These are phyloP conservation scores for Hycleus cichorii DNA, from an alignment of 1,140 invertebrate species.

Conservation along the genomic window DNA sequence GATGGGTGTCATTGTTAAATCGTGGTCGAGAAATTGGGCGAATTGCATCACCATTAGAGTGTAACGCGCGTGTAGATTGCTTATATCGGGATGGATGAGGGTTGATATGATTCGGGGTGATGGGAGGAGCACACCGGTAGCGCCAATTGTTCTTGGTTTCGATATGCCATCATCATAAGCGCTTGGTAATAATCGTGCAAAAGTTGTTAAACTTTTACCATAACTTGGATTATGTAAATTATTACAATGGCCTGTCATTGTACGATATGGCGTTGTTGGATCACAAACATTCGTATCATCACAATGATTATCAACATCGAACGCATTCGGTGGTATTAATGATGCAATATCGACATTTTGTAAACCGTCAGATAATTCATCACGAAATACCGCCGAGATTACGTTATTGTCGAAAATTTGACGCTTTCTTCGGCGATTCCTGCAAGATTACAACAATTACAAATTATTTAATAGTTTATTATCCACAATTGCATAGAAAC, in stretches of 20 bases:
- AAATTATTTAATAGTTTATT: no score
- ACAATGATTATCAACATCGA: conserved; percentile 46
- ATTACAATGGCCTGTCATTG: conserved; percentile 83
- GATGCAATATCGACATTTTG: conserved; percentile 64
- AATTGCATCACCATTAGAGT: conserved; percentile 88
- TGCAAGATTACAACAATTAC: neutral
- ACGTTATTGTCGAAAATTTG: conserved; percentile 64
- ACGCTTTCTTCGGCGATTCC: conserved; percentile 54
- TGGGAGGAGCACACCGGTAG: conserved; percentile 66
- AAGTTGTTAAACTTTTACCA: conserved; percentile 78
- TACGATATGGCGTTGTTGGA: conserved; percentile 70
- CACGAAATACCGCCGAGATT: conserved; percentile 52
- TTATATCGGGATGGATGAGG: conserved; percentile 81
- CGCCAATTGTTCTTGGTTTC: conserved; percentile 61
- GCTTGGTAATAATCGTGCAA: conserved; percentile 76
- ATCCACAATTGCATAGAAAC: no score
- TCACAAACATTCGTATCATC: conserved; percentile 70
- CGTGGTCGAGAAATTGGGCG: conserved; percentile 85
- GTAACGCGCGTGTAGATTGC: conserved; percentile 61
- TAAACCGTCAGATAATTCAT: conserved; percentile 61
- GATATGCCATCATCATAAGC: conserved; percentile 87
- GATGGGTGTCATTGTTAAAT: conserved; percentile 83
- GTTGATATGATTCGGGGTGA: conserved; percentile 78
- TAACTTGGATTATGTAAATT: conserved; percentile 79
- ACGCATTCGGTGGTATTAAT: conserved; percentile 44